Conservation (phyloP, 2,888 invertebrate genomes). For the Cosmopolites sordidus region DNA sequence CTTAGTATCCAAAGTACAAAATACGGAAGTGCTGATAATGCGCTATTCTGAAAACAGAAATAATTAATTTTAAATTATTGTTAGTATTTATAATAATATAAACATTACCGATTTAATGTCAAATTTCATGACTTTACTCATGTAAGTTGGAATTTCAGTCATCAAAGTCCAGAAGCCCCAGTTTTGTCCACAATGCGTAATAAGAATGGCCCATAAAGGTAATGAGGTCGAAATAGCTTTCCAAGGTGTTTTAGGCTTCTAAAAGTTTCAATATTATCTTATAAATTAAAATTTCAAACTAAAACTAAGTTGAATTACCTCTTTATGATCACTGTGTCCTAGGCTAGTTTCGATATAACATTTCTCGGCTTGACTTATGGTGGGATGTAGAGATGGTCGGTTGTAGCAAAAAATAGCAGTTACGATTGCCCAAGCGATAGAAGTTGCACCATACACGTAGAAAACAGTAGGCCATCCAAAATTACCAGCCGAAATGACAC, state of each 20-base stretch:
- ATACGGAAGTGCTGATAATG: conserved; percentile 69
- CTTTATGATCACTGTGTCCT: conserved; percentile 43
- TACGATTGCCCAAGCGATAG: conserved; percentile 56
- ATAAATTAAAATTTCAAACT: no score
- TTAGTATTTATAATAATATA: background rate
- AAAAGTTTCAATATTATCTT: background rate
- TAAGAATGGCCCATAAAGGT: conserved; percentile 69
- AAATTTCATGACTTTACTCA: conserved; percentile 66
- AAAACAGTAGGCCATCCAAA: conserved; percentile 79
- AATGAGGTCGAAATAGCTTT: conserved; percentile 64
- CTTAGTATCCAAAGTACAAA: conserved; percentile 67
- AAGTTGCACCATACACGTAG: conserved; percentile 65
- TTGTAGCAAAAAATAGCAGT: conserved; percentile 64
- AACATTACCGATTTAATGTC: conserved; percentile 61
- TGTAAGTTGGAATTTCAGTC: conserved; percentile 77
- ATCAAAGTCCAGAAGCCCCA: conserved; percentile 83
- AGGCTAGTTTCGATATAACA: conserved; percentile 57
- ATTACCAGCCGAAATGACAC: conserved; percentile 62
- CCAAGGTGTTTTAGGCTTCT: conserved; percentile 63
- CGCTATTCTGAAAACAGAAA: conserved; percentile 55
- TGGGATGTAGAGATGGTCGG: conserved; percentile 58
- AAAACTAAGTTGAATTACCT: conserved; percentile 5
- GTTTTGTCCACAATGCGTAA: conserved; percentile 70
- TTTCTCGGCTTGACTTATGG: conserved; percentile 61
- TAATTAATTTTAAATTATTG: no score